phyloP scores from a whole-genome alignment of 2,888 invertebrate genomes.

The Timandra comae region DNA sequence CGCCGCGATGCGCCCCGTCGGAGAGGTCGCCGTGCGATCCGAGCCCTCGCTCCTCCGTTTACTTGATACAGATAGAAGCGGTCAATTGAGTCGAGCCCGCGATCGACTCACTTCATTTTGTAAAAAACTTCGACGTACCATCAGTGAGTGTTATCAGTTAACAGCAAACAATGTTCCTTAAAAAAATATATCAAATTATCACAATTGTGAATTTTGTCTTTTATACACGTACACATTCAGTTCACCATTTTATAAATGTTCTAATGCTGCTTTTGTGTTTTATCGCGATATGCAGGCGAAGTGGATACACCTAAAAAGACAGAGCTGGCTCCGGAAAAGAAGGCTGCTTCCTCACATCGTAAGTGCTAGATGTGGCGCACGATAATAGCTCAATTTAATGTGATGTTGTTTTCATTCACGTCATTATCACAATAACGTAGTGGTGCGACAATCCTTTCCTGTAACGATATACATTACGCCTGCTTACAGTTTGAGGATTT shows the following conservation, averaged over 20 bases:
- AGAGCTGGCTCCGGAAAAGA: constrained; percentile 72
- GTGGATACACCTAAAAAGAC: constrained; percentile 73
- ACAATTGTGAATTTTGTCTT: constrained; percentile 14
- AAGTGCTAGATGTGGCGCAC: constrained; percentile 72
- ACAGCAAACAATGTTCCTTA: too few relatives aligned
- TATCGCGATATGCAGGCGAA: constrained; percentile 68
- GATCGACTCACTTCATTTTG: constrained; percentile 66
- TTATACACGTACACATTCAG: constrained; percentile 31
- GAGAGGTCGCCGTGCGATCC: constrained; percentile 56
- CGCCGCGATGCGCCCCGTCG: constrained; percentile 56
- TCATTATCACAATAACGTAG: constrained; percentile 21
- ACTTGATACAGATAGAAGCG: constrained; percentile 61
- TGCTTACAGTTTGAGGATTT: constrained; percentile 27
- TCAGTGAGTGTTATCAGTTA: constrained; percentile 57
- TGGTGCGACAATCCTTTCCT: constrained; percentile 30
- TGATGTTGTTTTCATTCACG: constrained; percentile 12
- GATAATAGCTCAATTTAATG: constrained; percentile 25
- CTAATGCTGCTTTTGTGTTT: constrained; percentile 75
- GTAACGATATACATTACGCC: constrained; percentile 5
- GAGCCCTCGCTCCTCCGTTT: constrained; percentile 63
- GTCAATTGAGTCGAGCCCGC: constrained; percentile 65
- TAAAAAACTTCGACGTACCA: constrained; percentile 70
- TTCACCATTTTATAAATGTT: constrained; percentile 50
- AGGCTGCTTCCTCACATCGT: constrained; percentile 68
- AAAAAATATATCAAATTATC: too few relatives aligned